Conservation (phyloP, 2,113 vertebrate species). For the Herpetotheres cachinnans region DNA sequence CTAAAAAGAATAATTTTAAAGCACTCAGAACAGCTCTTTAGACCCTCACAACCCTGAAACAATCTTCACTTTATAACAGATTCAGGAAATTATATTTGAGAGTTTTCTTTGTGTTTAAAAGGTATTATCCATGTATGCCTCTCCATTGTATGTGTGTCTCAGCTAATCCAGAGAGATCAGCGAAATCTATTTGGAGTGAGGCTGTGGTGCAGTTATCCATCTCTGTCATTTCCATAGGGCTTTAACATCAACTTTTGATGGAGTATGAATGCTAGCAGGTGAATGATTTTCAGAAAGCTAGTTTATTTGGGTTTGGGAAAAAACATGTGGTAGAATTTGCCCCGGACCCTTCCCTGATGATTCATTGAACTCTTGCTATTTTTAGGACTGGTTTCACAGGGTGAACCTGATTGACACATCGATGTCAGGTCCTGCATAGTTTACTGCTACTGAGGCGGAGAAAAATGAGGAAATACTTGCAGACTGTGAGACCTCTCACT, state of each 20-base stretch:
- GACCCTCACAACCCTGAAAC: neutral
- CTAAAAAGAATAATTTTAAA: neutral
- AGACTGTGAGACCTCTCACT: neutral
- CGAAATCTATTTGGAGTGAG: neutral
- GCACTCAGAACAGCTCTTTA: neutral
- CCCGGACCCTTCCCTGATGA: neutral
- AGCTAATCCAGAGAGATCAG: neutral
- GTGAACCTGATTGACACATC: neutral
- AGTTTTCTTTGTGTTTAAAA: neutral
- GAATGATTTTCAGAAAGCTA: neutral
- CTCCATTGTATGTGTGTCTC: neutral
- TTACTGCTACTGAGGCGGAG: neutral
- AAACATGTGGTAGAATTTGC: neutral
- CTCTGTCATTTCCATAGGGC: neutral
- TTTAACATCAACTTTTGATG: neutral
- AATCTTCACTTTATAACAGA: neutral
- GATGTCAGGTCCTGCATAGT: neutral
- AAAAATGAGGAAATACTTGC: neutral
- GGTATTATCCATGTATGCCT: neutral
- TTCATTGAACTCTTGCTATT: neutral
- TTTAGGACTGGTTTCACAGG: neutral
- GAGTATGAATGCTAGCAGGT: neutral
- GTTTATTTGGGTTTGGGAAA: neutral
- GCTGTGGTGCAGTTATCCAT: neutral
- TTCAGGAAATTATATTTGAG: neutral